phyloP scores from a whole-genome alignment of 2,888 invertebrate species.

The Clunio marinus region DNA sequence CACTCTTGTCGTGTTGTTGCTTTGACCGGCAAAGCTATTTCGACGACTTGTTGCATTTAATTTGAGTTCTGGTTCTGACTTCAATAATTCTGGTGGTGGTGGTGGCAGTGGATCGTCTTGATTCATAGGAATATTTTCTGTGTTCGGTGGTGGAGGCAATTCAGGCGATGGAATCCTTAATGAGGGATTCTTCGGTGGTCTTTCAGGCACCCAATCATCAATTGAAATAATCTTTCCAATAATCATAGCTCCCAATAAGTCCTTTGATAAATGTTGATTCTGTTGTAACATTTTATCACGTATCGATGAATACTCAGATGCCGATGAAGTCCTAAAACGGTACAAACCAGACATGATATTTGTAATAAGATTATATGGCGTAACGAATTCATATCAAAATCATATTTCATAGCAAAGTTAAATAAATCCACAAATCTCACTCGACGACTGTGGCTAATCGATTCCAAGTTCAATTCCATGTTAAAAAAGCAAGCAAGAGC shows the following conservation, averaged over 20 bases:
- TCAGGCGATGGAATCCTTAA: slow-evolving; percentile 50
- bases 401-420: neutral
- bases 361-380: neutral
- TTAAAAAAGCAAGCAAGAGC: too few relatives aligned
- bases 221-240: slow-evolving; percentile 60
- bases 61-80: slow-evolving; percentile 43
- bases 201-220: slow-evolving; percentile 67
- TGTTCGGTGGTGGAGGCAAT: slow-evolving; percentile 49
- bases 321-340: slow-evolving; percentile 59
- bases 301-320: slow-evolving; percentile 60
- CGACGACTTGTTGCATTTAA: slow-evolving; percentile 49
- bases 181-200: slow-evolving; percentile 61
- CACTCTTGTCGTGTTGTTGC: slow-evolving; percentile 8
- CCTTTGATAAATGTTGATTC: slow-evolving; percentile 44
- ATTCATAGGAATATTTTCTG: slow-evolving; percentile 44
- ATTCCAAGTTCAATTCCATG: neutral
- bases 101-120: slow-evolving; percentile 51
- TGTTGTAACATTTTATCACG: slow-evolving; percentile 47
- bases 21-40: slow-evolving; percentile 50
- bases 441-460: neutral
- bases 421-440: neutral
- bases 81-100: slow-evolving; percentile 51
- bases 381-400: slow-evolving; percentile 5
- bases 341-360: neutral
- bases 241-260: slow-evolving; percentile 59